Base-by-base conservation (phyloP, 2,888 invertebrate genomes). In the Andrena chrysosceles region DNA sequence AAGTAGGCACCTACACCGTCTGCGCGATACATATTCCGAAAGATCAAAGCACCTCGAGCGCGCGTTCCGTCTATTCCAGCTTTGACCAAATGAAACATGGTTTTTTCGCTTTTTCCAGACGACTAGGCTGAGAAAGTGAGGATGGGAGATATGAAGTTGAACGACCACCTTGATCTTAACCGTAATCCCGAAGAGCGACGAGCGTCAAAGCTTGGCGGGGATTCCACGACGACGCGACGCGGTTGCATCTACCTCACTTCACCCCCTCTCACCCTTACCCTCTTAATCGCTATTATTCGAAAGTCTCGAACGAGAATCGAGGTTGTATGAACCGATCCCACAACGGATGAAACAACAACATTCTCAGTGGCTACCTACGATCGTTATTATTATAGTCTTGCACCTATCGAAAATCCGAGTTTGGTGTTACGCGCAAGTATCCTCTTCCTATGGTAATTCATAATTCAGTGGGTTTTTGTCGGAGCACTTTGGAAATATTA, bases 401-500 rank as follows among this genome's bases (percentile, higher is more conserved):
- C 56, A 10, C n/a, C 5, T 26, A 56, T 16, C 16, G 31, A 35
- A 49, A 33, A 26, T 7, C 26, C 16, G 31, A 20, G 33, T 35
- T 16, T 31, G 79, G 10, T n/a, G 26, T 68, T n/a, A 3, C 10
- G 56, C 56, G n/a, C 6, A 23, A n/a, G 26, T 7, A 3, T 31
- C 48, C n/a, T 70, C 31, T 60, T 10, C 10, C 31, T 8, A 35
- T 20, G 76, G 77, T 87, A 91, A 92, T 92, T 92, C 90, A 91
- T 92, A 92, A 93, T 92, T 92, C 90, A 90, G 91, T 89, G 89
- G 89, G 89, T 91, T 92, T 92, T 91, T 89, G 89, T 89, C 89
- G 84, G 88, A 93, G 93, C 91, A 92, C 92, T 93, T 93, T 92
- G 90, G 91, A 89, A 91, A 93, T 93, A 93, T 93, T 93, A 93